phyloP scores from a whole-genome alignment of 1,140 invertebrate species.

The Pseudomyrmex dendroicus region DNA sequence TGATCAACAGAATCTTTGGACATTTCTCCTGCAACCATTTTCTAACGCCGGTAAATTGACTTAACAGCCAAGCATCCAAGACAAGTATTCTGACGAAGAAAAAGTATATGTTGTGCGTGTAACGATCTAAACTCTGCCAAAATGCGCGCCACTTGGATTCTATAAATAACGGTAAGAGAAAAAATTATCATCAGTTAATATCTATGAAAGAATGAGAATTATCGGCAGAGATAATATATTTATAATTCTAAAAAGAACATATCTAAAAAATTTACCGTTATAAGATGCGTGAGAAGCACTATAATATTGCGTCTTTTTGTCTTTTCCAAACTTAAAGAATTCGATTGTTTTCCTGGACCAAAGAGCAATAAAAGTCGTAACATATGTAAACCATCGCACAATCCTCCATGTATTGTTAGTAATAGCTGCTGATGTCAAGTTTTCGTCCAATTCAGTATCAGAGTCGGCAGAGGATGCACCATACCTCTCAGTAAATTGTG shows the following conservation, averaged over 20 bases:
- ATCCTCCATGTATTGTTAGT: constrained; percentile 62
- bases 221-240: constrained; percentile 10
- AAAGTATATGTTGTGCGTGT: constrained; percentile 78
- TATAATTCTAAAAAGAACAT: background rate
- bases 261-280: constrained; percentile 69
- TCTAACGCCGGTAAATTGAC: constrained; percentile 73
- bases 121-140: constrained; percentile 66
- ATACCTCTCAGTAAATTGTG: constrained; percentile 44
- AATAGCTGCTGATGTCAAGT: constrained; percentile 49
- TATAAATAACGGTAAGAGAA: constrained; percentile 66
- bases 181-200: constrained; percentile 15
- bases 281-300: constrained; percentile 72
- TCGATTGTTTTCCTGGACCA: constrained; percentile 68
- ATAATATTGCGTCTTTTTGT: constrained; percentile 67
- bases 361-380: constrained; percentile 57
- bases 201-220: constrained; percentile 17
- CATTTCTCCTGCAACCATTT: constrained; percentile 67
- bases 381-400: constrained; percentile 63
- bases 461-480: constrained; percentile 73
- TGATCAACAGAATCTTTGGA: constrained; percentile 77
- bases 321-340: constrained; percentile 72
- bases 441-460: constrained; percentile 77
- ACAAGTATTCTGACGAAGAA: constrained; percentile 76
- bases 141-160: constrained; percentile 74
- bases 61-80: constrained; percentile 82